Base-by-base conservation (phyloP, 2,888 invertebrate species). In the Himalopsyche tibetana region DNA sequence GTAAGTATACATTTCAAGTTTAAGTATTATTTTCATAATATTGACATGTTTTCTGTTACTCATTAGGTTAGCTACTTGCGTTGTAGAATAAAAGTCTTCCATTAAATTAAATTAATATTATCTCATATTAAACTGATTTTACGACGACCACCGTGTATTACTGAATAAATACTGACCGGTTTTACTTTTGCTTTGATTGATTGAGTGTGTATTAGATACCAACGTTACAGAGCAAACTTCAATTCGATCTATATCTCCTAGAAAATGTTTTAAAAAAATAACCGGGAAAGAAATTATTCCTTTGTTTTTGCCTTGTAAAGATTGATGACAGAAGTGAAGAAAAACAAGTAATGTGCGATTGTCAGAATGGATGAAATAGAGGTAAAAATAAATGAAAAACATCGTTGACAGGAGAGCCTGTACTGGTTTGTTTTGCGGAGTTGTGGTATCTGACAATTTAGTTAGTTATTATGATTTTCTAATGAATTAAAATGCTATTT, bases 141-240 rank as follows among this genome's bases (percentile, higher is more conserved):
- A 81, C 11, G 6, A 11, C 19, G 19, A 81, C 45, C 28, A 42
- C 45, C n/a, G 90, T 90, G 92, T 93, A 93, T 93, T 84, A 38
- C 55, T 69, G 45, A 90, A 87, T 89, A 89, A 63, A n/a, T 51
- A 51, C 80, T 56, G 69, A 83, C 55, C 74, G 74, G 74, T 74
- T 74, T 74, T 38, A 36, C 38, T 11, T 74, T 36, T 15, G 74
- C 74, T 74, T 74, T 74, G 74, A 74, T 74, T 74, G 74, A 74
- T 74, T 74, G 74, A 74, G 74, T 74, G 74, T 74, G 74, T 74
- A 74, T 74, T 74, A 74, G 74, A 38, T 74, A 74, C 51, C 15
- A 51, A 51, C 74, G 74, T 74, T 38, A 74, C 36, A 38, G 74
- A 74, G 74, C 74, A 74, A 74, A 74, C 74, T 74, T 74, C 38